phyloP scores from a whole-genome alignment of 1,140 invertebrate species.

The Aphidius gifuensis region DNA sequence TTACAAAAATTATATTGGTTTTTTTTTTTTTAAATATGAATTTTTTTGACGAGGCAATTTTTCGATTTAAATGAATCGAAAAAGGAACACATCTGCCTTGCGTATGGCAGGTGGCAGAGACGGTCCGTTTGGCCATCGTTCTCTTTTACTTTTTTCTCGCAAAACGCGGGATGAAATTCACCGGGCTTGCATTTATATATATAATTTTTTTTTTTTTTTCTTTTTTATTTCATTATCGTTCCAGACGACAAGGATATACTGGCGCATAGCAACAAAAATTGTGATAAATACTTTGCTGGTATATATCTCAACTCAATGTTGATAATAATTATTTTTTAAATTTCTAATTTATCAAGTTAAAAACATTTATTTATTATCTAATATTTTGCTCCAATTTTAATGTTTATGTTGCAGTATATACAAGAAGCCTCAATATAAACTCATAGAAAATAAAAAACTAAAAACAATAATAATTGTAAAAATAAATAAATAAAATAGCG shows the following conservation, averaged over 20 bases:
- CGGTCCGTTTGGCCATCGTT: slow-evolving; percentile 2
- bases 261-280: slow-evolving; percentile 10
- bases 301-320: no score
- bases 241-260: no score
- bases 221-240: no score
- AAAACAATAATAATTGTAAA: slow-evolving; percentile 3
- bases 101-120: slow-evolving; percentile 13
- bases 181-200: slow-evolving; percentile 1
- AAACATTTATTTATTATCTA: no score
- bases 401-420: background rate
- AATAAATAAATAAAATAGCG: background rate
- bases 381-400: background rate
- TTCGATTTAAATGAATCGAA: background rate
- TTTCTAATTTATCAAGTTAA: no score
- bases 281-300: no score
- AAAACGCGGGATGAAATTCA: slow-evolving; percentile 9
- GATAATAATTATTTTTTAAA: no score
- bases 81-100: slow-evolving; percentile 7
- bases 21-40: no score
- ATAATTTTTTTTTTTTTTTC: background rate
- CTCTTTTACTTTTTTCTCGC: slow-evolving; percentile 14
- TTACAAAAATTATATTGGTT: background rate
- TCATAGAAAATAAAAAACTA: background rate
- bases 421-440: background rate
- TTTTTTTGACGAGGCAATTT: background rate